phyloP scores from a whole-genome alignment of 2,888 invertebrate species.

The Augiades crinisus region DNA sequence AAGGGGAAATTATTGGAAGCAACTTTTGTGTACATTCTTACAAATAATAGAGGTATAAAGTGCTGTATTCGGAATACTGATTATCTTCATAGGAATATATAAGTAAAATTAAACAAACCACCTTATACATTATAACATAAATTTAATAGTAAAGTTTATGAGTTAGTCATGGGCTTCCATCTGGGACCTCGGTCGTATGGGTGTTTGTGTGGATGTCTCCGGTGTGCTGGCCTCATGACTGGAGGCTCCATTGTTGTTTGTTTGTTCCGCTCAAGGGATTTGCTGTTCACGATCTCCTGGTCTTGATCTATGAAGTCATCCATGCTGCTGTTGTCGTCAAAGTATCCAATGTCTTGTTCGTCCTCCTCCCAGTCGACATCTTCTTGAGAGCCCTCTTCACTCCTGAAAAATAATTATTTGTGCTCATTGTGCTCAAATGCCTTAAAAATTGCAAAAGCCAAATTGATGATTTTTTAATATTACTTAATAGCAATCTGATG shows the following conservation, averaged over 20 bases:
- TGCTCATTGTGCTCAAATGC: too few relatives aligned
- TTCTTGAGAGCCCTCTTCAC: conserved; percentile 53
- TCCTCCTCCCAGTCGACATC: conserved; percentile 58
- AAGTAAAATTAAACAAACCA: too few relatives aligned
- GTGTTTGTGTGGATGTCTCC: conserved; percentile 77
- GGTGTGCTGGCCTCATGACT: conserved; percentile 55
- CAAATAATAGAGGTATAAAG: too few relatives aligned
- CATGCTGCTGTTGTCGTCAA: conserved; percentile 50
- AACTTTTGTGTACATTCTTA: too few relatives aligned
- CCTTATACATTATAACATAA: not conserved
- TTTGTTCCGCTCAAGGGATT: conserved; percentile 34
- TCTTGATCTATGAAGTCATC: conserved; percentile 65
- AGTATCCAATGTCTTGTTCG: conserved; percentile 50
- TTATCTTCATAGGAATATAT: too few relatives aligned
- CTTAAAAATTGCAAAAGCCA: too few relatives aligned
- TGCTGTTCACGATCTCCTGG: conserved; percentile 45
- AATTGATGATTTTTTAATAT: too few relatives aligned
- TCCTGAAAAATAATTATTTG: conserved; percentile 48
- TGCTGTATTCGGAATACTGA: too few relatives aligned
- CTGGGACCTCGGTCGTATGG: conserved; percentile 72
- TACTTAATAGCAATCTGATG: too few relatives aligned
- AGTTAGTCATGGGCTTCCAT: conserved; percentile 17
- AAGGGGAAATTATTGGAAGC: too few relatives aligned
- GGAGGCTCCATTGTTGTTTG: conserved; percentile 43
- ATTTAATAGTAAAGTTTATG: conserved; percentile 9